Conservation (phyloP, 2,888 invertebrate genomes). For the Malthinus seriepunctatus region DNA sequence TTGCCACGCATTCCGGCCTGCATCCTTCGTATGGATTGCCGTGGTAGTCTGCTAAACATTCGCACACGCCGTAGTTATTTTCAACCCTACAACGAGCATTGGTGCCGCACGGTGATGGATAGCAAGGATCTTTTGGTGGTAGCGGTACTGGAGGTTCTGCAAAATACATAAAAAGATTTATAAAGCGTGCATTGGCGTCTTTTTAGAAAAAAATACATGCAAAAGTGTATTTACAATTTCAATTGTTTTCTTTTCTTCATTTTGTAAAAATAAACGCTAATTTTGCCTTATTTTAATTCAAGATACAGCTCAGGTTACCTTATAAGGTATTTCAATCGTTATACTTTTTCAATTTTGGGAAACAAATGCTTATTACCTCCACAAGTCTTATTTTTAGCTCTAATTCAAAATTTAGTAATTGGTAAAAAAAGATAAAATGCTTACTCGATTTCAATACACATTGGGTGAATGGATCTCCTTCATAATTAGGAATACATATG, state of each 20-base stretch:
- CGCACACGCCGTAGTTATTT: conserved; percentile 72
- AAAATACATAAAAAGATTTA: conserved; percentile 27
- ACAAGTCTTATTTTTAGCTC: not conserved
- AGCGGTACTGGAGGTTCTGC: conserved; percentile 53
- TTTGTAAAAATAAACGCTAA: too few species aligned
- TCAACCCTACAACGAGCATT: conserved; percentile 78
- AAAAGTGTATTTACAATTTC: not conserved
- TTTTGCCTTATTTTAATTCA: not conserved
- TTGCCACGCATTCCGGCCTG: conserved; percentile 83
- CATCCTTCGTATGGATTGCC: conserved; percentile 79
- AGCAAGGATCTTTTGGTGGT: conserved; percentile 67
- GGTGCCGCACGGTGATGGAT: conserved; percentile 79
- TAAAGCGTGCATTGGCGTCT: too few species aligned
- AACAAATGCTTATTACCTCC: not conserved
- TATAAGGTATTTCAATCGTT: not conserved
- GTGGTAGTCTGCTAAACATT: conserved; percentile 71
- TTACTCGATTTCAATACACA: conserved; percentile 64
- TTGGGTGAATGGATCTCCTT: conserved; percentile 68
- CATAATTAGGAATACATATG: conserved; percentile 67
- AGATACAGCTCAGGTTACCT: not conserved
- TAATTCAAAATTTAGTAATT: not conserved
- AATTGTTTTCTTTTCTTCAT: too few species aligned
- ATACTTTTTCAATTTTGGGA: not conserved
- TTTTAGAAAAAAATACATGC: not conserved
- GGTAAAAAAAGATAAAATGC: conserved; percentile 38